These are phyloP conservation scores for Poecilia velifera DNA, from an alignment of 2,797 vertebrate genomes.

Conservation along the genomic window DNA sequence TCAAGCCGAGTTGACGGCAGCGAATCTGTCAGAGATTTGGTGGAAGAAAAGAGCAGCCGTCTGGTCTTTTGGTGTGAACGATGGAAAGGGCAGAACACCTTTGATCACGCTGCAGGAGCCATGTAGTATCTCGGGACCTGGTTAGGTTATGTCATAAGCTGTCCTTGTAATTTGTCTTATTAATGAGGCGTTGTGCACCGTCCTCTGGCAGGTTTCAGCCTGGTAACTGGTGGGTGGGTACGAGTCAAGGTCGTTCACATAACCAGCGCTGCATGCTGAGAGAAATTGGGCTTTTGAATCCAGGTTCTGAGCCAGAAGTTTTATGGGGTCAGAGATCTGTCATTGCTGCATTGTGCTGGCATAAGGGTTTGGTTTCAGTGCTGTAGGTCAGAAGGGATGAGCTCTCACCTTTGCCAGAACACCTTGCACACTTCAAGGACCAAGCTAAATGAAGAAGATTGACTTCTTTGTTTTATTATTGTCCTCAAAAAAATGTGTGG, in stretches of 20 bases:
- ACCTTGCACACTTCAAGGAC: not conserved
- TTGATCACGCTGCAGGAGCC: constrained; percentile 8
- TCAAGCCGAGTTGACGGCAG: constrained; percentile 16
- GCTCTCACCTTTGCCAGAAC: not conserved
- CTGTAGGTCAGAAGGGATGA: not conserved
- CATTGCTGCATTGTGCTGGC: not conserved
- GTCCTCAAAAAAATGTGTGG: not conserved
- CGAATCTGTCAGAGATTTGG: not conserved
- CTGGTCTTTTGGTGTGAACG: constrained; percentile 7
- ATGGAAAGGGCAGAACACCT: constrained; percentile 15
- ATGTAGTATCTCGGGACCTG: constrained; percentile 1
- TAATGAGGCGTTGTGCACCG: not conserved
- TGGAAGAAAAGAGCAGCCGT: constrained; percentile 19
- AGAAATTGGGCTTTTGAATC: constrained; percentile 18
- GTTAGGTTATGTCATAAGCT: constrained; percentile 1
- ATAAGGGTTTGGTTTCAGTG: constrained; percentile 9
- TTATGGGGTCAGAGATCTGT: not conserved
- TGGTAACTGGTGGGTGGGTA: constrained; percentile 18
- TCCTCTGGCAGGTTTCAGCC: constrained; percentile 25
- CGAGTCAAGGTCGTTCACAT: constrained; percentile 29
- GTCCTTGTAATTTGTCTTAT: constrained; percentile 12
- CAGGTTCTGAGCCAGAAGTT: not conserved
- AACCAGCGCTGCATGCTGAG: constrained; percentile 3
- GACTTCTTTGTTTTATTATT: not conserved
- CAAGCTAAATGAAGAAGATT: not conserved